phyloP scores from a whole-genome alignment of 2,888 invertebrate genomes.

The Microctonus brassicae region DNA sequence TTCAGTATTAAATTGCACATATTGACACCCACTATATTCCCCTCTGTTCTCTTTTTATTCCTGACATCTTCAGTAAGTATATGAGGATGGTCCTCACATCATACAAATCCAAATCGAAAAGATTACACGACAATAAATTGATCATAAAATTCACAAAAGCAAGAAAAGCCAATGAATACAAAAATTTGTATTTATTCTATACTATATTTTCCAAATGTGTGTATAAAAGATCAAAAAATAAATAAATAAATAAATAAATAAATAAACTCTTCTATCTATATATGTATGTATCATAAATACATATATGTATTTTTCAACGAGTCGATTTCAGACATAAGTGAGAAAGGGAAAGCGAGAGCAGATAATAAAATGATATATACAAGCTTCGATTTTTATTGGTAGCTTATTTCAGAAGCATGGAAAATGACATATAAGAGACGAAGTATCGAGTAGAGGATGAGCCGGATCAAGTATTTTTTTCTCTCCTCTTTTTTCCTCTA shows the following conservation, averaged over 20 bases:
- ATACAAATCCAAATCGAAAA: not conserved
- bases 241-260: too few relatives aligned
- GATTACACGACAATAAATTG: slow-evolving; percentile 29
- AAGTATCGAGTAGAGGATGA: slow-evolving; percentile 35
- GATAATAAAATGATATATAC: not conserved
- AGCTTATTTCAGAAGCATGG: slow-evolving; percentile 32
- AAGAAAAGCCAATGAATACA: slow-evolving; percentile 44
- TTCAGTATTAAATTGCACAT: not conserved
- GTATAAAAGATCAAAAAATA: slow-evolving; percentile 7
- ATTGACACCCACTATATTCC: not conserved
- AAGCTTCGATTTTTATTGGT: slow-evolving; percentile 36
- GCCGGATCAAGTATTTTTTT: slow-evolving; percentile 36
- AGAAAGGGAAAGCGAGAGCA: not conserved
- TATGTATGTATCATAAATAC: not conserved
- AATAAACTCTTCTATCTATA: not conserved
- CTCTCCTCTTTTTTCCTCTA: not conserved
- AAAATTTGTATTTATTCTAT: slow-evolving; percentile 24
- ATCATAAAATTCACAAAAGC: slow-evolving; percentile 41
- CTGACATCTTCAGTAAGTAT: slow-evolving; percentile 2
- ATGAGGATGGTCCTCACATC: not conserved
- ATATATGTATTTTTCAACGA: slow-evolving; percentile 3
- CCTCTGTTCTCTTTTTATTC: not conserved
- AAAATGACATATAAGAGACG: slow-evolving; percentile 13
- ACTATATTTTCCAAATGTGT: not conserved
- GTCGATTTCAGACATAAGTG: slow-evolving; percentile 20